These are phyloP conservation scores for Lophius piscatorius DNA, from an alignment of 2,113 vertebrate genomes.

Conservation along the genomic window DNA sequence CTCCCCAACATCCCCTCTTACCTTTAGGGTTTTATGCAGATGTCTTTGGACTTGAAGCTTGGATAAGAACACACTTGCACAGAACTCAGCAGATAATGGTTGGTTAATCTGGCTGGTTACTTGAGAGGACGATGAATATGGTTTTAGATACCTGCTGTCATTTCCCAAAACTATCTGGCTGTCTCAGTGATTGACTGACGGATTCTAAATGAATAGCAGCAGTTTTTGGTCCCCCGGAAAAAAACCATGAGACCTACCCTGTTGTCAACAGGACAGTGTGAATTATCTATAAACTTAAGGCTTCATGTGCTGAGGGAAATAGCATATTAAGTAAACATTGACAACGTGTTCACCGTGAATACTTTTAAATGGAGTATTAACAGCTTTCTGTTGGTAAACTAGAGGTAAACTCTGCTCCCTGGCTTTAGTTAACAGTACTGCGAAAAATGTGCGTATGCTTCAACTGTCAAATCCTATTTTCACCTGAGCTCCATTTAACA, in stretches of 20 bases:
- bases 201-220: constrained; percentile 50
- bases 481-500: background rate
- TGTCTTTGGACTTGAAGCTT: constrained; percentile 18
- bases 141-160: constrained; percentile 42
- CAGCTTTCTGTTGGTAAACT: too few relatives aligned
- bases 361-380: too few relatives aligned
- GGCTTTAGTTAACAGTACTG: too few relatives aligned
- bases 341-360: background rate
- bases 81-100: constrained; percentile 7
- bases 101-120: background rate
- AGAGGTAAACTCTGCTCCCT: too few relatives aligned
- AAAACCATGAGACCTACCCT: background rate
- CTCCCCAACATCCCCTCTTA: constrained; percentile 4
- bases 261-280: constrained; percentile 14
- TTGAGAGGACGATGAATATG: constrained; percentile 18
- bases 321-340: background rate
- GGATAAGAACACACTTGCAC: background rate
- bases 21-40: background rate
- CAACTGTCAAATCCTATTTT: constrained; percentile 1
- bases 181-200: constrained; percentile 42
- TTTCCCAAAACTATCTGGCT: constrained; percentile 12
- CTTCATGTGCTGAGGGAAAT: constrained; percentile 33
- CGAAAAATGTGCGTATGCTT: too few relatives aligned
- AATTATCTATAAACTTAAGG: constrained; percentile 52
- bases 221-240: constrained; percentile 20